Conservation (phyloP, 2,888 invertebrate genomes). For the Steinernema scapterisci region DNA sequence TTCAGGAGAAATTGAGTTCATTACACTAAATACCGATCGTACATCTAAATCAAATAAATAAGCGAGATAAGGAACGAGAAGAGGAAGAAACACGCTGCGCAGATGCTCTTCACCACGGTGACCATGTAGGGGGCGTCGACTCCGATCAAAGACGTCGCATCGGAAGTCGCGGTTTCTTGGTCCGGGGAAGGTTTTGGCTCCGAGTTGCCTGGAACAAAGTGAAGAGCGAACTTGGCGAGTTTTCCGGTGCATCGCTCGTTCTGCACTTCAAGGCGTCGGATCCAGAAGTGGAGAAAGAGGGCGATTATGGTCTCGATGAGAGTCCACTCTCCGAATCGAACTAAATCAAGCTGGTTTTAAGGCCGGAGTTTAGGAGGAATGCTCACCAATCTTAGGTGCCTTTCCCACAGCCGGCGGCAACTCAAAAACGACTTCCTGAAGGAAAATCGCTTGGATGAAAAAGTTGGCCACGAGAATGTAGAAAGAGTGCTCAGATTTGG, state of each 20-base stretch:
- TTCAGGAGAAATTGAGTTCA: background rate
- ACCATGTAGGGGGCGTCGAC: background rate
- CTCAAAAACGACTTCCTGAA: conserved; percentile 49
- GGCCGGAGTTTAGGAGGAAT: background rate
- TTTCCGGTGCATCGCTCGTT: background rate
- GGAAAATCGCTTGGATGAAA: conserved; percentile 53
- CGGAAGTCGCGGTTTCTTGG: background rate
- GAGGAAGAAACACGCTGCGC: conserved; percentile 11
- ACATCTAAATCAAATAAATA: conserved; percentile 3
- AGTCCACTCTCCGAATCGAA: conserved; percentile 9
- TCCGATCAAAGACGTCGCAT: background rate
- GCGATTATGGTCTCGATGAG: background rate
- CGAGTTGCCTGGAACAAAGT: conserved; percentile 1
- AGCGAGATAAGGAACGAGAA: conserved; percentile 9
- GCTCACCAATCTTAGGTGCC: conserved; percentile 45
- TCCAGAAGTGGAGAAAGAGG: conserved; percentile 19
- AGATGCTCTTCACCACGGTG: background rate
- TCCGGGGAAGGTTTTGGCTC: background rate
- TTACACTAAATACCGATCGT: background rate
- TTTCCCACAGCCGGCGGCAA: conserved; percentile 46
- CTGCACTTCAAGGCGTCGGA: background rate
- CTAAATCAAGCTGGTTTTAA: background rate
- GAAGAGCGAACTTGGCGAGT: background rate
- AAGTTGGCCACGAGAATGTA: conserved; percentile 47
- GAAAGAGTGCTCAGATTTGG: conserved; percentile 43